Evolutionary conservation across 1,140 invertebrate genomes (phyloP).

Genomic region (Ceratosolen fusciceps): DNA sequence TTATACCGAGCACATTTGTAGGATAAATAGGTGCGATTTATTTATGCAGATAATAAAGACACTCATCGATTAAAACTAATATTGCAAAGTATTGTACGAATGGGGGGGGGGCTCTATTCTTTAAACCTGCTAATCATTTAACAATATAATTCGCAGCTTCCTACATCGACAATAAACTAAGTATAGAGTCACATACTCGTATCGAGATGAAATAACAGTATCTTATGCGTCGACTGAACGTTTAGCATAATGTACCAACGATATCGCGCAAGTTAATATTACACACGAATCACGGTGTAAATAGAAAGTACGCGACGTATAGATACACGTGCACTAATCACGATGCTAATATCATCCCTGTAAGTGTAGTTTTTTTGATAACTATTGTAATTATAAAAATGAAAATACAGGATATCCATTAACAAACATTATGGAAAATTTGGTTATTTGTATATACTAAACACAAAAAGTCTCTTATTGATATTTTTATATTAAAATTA

Average conservation of each 20-base stretch:
- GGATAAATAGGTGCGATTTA: no score
- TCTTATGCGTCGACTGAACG: neutral
- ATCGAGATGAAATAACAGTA: conserved; percentile 33
- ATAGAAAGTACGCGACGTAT: conserved; percentile 30
- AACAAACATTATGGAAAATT: conserved; percentile 13
- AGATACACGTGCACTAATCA: neutral
- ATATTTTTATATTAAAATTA: no score
- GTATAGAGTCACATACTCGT: conserved; percentile 11
- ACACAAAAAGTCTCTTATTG: neutral
- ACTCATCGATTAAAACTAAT: neutral
- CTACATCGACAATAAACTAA: neutral
- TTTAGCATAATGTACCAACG: conserved; percentile 29
- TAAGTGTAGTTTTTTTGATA: conserved; percentile 23
- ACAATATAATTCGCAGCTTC: conserved; percentile 26
- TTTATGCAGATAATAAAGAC: neutral
- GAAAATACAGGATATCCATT: conserved; percentile 14
- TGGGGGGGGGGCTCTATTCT: neutral
- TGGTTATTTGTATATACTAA: neutral
- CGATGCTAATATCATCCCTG: conserved; percentile 11
- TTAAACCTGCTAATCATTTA: conserved; percentile 24
- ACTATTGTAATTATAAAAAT: conserved; percentile 31
- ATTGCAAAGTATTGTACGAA: neutral
- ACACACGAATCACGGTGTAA: neutral
- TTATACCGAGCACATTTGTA: neutral
- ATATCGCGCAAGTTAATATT: conserved; percentile 38